A percentile compares a stretch with the other conserved stretches of the same genome.
Evolutionary conservation across 2,113 vertebrate genomes (phyloP).

Genomic region (Paramisgurnus dabryanus): DNA sequence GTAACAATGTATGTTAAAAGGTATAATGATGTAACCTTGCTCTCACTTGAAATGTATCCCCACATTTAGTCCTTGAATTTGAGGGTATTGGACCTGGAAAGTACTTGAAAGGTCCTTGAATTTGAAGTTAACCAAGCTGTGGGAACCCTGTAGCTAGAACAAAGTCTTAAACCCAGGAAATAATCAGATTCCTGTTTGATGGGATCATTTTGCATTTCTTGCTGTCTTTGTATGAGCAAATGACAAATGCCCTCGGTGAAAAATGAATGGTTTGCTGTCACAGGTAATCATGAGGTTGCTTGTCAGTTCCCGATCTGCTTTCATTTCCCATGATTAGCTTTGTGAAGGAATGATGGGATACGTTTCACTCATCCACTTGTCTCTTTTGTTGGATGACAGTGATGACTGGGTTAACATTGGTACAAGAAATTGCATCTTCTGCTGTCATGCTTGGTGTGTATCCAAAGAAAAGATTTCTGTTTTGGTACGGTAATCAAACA

Average conservation of each 20-base stretch:
- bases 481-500: slow-evolving; percentile 14
- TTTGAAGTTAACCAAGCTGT: no score
- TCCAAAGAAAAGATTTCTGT: slow-evolving; percentile 33
- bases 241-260: slow-evolving; percentile 70
- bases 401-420: slow-evolving; percentile 35
- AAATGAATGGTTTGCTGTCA: slow-evolving; percentile 75
- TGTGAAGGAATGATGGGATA: slow-evolving; percentile 66
- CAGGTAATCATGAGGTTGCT: slow-evolving; percentile 76
- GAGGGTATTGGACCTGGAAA: no score
- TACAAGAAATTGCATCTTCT: slow-evolving; percentile 20
- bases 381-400: slow-evolving; percentile 47
- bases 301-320: slow-evolving; percentile 68
- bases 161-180: slow-evolving; percentile 29
- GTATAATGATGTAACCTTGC: no score
- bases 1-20: no score
- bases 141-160: not conserved
- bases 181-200: slow-evolving; percentile 51
- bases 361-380: slow-evolving; percentile 33
- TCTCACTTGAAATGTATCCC: no score
- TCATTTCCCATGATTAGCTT: slow-evolving; percentile 75
- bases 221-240: slow-evolving; percentile 61
- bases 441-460: slow-evolving; percentile 35
- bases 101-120: no score
- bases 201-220: slow-evolving; percentile 58
- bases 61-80: no score